Evolutionary conservation across 2,113 vertebrate species (phyloP), one percentile per base, ranked within the genome.

Genomic region (Etheostoma cragini): DNA sequence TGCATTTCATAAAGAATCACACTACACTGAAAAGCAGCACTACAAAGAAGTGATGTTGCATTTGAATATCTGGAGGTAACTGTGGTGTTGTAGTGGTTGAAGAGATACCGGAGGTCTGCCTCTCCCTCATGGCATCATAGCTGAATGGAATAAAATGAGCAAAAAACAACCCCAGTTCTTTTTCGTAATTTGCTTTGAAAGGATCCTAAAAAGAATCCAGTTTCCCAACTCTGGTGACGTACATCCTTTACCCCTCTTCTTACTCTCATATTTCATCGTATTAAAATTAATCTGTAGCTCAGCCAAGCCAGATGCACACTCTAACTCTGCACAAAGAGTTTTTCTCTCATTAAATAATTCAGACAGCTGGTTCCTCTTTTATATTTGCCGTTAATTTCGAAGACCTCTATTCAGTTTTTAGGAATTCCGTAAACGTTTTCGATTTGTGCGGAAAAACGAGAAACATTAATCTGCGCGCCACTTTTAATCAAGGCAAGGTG

Each of bases 271-370:
- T 87, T 83, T 89, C 84, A 81, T 85, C 82, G 72, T 76, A 86
- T 86, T 82, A 87, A 90, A 87, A 89, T 69, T 67, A 84, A 87
- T 88, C 82, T 93, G 90, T 78, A 46, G 58, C 86, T 52, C 79
- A 83, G 87, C 89, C 90, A 92, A 91, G 78, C 72, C 90, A 89
- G 90, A 92, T 90, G 90, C 83, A 82, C 81, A 81, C 86, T 84
- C 81, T 72, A 86, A 73, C 68, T 84, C 81, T 70, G 42, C 62
- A 86, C 78, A 85, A 82, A 87, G 61, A 84, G 24, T 80, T 33
- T 83, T 73, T 83, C 76, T 72, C 64, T 79, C 62, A 72, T 86
- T 73, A 58, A 86, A 84, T 79, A 76, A 87, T 83, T 38, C 81
- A 80, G 74, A 80, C 91, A 93, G 87, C 91, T 92, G 91, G 61